These are phyloP conservation scores for Zelleria hepariella DNA, from an alignment of 2,888 invertebrate genomes.

Conservation along the genomic window DNA sequence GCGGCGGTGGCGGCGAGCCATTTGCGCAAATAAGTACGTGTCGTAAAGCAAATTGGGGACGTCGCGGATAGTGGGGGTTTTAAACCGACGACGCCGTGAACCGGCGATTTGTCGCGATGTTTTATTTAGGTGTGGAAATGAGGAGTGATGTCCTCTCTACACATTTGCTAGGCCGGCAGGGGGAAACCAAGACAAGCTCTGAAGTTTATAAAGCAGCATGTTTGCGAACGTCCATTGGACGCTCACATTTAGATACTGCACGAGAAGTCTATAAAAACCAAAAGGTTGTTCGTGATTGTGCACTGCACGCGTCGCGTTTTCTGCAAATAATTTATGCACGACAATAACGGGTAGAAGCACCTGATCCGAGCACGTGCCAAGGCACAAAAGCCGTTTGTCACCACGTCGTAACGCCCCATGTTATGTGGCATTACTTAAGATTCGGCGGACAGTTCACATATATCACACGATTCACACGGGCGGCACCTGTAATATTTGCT, in stretches of 20 bases:
- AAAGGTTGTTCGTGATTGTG: not conserved
- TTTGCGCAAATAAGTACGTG: not conserved
- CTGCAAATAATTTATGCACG: not conserved
- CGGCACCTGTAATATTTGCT: constrained; percentile 5
- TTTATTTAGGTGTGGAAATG: not conserved
- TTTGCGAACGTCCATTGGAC: no score
- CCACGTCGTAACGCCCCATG: not conserved
- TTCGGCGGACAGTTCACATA: not conserved
- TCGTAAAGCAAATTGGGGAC: constrained; percentile 2
- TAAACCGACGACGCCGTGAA: not conserved
- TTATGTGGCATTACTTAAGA: not conserved
- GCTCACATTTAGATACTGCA: no score
- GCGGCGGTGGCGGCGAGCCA: not conserved
- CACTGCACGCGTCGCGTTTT: not conserved
- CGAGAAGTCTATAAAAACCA: not conserved
- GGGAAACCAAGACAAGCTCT: no score
- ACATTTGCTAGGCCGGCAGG: not conserved
- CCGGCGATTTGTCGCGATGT: not conserved
- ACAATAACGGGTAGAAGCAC: not conserved
- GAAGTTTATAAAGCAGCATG: no score
- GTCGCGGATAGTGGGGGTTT: not conserved
- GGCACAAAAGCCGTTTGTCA: not conserved
- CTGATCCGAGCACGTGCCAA: not conserved
- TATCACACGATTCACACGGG: not conserved
- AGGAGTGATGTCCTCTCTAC: not conserved